Conservation (phyloP, 35 echinoderm and acorn worm species). For the Acanthaster planci region DNA sequence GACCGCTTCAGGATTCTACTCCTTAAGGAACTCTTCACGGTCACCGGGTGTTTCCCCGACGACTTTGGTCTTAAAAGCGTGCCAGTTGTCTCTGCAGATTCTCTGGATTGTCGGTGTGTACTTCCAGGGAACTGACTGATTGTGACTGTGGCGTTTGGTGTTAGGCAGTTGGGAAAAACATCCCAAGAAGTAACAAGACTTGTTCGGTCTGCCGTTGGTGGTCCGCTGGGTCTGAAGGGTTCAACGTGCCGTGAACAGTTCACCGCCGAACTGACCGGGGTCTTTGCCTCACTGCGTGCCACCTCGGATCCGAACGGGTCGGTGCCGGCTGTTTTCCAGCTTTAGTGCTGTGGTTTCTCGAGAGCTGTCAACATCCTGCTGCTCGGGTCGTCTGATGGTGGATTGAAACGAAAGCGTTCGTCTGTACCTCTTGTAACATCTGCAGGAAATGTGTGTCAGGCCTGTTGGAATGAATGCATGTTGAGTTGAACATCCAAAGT, state of each 20-base stretch:
- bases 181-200: background rate
- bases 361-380: background rate
- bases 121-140: background rate
- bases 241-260: no score
- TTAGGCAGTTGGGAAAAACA: background rate
- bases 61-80: background rate
- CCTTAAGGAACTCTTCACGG: background rate
- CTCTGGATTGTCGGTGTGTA: background rate
- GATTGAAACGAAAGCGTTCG: background rate
- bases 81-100: background rate
- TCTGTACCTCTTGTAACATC: background rate
- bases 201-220: background rate
- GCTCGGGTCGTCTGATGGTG: conserved; percentile 7
- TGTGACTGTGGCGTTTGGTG: background rate
- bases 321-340: background rate
- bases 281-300: background rate
- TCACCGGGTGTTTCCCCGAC: background rate
- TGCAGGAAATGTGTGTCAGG: conserved; percentile 20
- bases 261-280: background rate
- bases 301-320: background rate
- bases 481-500: background rate
- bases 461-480: background rate
- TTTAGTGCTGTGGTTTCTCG: background rate
- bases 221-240: background rate
- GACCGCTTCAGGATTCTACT: background rate